Evolutionary conservation across 2,888 invertebrate species (phyloP).

Genomic region (Lochmaea crataegi): DNA sequence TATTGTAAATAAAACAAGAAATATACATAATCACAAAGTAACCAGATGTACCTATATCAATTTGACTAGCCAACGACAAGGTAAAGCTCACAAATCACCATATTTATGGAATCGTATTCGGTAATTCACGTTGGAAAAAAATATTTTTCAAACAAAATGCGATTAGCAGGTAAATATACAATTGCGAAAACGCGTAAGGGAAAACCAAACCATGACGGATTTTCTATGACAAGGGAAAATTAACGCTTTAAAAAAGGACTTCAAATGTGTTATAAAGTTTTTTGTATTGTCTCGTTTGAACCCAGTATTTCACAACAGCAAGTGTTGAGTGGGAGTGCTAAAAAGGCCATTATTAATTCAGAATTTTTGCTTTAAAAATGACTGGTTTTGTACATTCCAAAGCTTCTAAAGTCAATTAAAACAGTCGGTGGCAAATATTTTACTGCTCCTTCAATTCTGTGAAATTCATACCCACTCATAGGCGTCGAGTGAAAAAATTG

Average conservation of each 20-base stretch:
- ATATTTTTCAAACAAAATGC: background rate
- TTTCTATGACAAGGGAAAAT: constrained; percentile 16
- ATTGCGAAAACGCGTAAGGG: background rate
- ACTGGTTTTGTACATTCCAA: background rate
- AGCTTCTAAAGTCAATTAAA: background rate
- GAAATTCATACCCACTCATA: background rate
- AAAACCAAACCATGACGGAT: constrained; percentile 8
- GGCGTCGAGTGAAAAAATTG: background rate
- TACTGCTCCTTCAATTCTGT: background rate
- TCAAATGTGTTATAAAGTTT: constrained; percentile 3
- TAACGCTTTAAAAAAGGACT: constrained; percentile 11
- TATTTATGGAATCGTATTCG: too few species aligned
- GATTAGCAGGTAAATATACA: constrained; percentile 9
- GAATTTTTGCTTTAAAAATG: background rate
- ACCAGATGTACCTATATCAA: too few species aligned
- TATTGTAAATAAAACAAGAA: too few species aligned
- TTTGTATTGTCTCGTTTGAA: constrained; percentile 6
- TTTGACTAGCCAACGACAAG: too few species aligned
- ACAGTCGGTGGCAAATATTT: background rate
- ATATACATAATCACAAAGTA: too few species aligned
- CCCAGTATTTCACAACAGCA: background rate
- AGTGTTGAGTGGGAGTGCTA: background rate
- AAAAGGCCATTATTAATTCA: background rate
- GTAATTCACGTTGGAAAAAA: background rate
- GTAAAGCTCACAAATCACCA: too few species aligned